phyloP scores from a whole-genome alignment of 2,888 invertebrate genomes.

The Cecidostiba fungosa region DNA sequence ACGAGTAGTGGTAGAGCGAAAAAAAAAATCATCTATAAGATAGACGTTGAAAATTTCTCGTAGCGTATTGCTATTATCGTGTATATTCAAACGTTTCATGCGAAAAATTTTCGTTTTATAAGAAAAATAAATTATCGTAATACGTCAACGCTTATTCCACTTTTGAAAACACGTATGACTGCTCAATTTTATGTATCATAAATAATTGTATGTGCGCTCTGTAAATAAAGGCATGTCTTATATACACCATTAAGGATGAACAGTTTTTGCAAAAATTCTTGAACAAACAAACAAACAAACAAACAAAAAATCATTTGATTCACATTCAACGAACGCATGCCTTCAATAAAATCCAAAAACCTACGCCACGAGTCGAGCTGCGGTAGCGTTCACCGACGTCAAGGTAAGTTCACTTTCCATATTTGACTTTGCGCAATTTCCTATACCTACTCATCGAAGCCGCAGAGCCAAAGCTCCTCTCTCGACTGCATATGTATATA shows the following conservation, averaged over 20 bases:
- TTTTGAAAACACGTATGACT: slow-evolving; percentile 64
- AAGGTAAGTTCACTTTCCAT: slow-evolving; percentile 65
- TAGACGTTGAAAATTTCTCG: slow-evolving; percentile 59
- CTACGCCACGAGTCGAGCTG: neutral
- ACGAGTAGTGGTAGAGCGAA: slow-evolving; percentile 64
- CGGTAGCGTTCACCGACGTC: slow-evolving; percentile 37
- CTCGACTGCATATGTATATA: slow-evolving; percentile 22
- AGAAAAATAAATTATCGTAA: slow-evolving; percentile 61
- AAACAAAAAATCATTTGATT: slow-evolving; percentile 1
- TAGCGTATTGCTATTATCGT: slow-evolving; percentile 64
- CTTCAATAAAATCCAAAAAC: slow-evolving; percentile 11
- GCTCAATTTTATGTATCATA: slow-evolving; percentile 65
- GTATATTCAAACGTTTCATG: slow-evolving; percentile 63
- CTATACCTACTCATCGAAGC: slow-evolving; percentile 55
- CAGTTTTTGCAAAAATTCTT: slow-evolving; percentile 44
- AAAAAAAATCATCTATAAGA: slow-evolving; percentile 58
- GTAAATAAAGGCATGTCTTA: slow-evolving; percentile 67
- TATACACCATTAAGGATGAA: slow-evolving; percentile 63
- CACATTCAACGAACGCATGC: slow-evolving; percentile 9
- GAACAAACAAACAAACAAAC: slow-evolving; percentile 31
- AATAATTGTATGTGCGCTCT: slow-evolving; percentile 66
- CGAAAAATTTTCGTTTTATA: slow-evolving; percentile 62
- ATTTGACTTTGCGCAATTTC: slow-evolving; percentile 55
- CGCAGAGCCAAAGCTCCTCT: slow-evolving; percentile 40
- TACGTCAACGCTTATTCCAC: slow-evolving; percentile 61